These are phyloP conservation scores for Drosophila asahinai DNA, from an alignment of 1,140 invertebrate species.

Conservation along the genomic window DNA sequence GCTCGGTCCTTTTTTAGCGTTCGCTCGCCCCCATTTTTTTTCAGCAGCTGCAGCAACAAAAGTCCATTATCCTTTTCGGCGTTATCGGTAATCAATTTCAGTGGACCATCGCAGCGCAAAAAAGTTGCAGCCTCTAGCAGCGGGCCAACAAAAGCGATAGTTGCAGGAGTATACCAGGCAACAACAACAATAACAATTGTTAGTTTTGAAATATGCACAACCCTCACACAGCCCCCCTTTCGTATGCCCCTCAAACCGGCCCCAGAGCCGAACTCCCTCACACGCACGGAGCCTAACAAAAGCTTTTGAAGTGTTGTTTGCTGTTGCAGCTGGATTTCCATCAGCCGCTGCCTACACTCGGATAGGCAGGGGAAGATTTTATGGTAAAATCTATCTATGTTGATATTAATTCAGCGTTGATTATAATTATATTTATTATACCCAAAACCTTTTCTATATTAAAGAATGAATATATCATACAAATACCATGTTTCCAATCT, in stretches of 20 bases:
- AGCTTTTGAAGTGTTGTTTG: conserved; percentile 71
- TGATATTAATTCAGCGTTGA: no score
- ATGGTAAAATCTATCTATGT: background rate
- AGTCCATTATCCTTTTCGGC: conserved; percentile 80
- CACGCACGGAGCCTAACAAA: conserved; percentile 56
- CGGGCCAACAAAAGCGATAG: conserved; percentile 55
- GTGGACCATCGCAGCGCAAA: conserved; percentile 46
- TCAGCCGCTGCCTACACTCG: background rate
- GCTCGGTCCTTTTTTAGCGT: background rate
- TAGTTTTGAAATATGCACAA: conserved; percentile 82
- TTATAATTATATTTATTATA: no score
- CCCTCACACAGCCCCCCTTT: background rate
- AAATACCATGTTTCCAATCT: no score
- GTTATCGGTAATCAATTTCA: conserved; percentile 83
- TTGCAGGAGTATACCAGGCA: conserved; percentile 4
- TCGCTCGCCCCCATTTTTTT: conserved; percentile 8
- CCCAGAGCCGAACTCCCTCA: conserved; percentile 5
- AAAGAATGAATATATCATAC: no score
- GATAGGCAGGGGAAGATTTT: background rate
- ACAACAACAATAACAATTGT: conserved; percentile 60
- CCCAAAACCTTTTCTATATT: no score
- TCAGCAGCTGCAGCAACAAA: conserved; percentile 70
- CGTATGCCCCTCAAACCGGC: no score
- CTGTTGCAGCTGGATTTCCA: conserved; percentile 36
- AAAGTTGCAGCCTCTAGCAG: conserved; percentile 51